These are phyloP conservation scores for Cephus runcator DNA, from an alignment of 2,888 invertebrate species.

Conservation along the genomic window DNA sequence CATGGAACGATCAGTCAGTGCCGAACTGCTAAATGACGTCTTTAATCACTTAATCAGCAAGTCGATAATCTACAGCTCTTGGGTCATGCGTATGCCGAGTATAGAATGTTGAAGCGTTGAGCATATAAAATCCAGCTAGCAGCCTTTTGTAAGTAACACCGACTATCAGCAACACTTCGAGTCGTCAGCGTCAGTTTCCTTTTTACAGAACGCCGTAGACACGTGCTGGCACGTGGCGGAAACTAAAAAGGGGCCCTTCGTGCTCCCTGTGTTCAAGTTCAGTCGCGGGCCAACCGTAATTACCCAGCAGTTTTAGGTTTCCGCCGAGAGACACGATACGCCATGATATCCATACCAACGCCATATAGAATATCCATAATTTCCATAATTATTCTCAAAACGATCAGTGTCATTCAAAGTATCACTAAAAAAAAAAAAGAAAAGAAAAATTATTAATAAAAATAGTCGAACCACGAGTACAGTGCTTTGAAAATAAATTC, in stretches of 20 bases:
- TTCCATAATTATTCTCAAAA: background rate
- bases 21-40: background rate
- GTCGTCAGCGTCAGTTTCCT: conserved; percentile 51
- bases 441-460: too few species aligned
- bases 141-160: background rate
- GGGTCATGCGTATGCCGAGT: background rate
- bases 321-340: conserved; percentile 23
- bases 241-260: conserved; percentile 56
- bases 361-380: background rate
- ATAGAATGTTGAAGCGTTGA: background rate
- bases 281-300: conserved; percentile 55
- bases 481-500: background rate
- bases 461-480: background rate
- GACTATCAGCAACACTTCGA: conserved; percentile 46
- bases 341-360: background rate
- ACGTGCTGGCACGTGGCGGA: conserved; percentile 64
- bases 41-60: conserved; percentile 1
- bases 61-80: background rate
- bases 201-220: conserved; percentile 46
- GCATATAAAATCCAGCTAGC: background rate
- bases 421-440: background rate
- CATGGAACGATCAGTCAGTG: background rate
- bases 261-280: conserved; percentile 23
- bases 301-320: conserved; percentile 65
- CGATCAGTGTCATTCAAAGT: background rate